Percentiles rank a stretch among this genome's conserved stretches.
These are phyloP conservation scores for Craseonycteris thonglongyai DNA, from an alignment of 2,113 vertebrate species.

Conservation along the genomic window DNA sequence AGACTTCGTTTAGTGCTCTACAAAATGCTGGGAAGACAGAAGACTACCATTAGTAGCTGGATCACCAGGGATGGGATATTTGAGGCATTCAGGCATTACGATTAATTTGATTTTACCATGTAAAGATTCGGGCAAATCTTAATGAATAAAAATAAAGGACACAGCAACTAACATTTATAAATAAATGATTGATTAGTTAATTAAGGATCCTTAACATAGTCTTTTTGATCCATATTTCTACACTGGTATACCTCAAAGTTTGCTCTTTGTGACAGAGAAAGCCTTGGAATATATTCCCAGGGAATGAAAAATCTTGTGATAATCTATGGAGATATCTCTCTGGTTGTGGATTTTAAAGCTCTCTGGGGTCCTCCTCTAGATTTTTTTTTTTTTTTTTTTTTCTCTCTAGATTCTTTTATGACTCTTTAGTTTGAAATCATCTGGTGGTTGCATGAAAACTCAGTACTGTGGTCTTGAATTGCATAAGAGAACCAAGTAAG, in stretches of 20 bases:
- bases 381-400: too few relatives aligned
- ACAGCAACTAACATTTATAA: too few relatives aligned
- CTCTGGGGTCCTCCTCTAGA: not conserved
- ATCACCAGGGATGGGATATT: not conserved
- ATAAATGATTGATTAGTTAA: too few relatives aligned
- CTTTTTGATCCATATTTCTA: not conserved
- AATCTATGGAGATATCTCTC: not conserved
- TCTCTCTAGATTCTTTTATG: not conserved
- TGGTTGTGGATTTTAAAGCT: not conserved
- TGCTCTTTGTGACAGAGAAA: conserved; percentile 37
- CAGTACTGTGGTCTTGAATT: not conserved
- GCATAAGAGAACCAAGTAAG: not conserved
- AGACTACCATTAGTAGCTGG: not conserved
- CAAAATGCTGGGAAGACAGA: not conserved
- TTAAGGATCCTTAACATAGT: not conserved
- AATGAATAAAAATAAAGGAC: conserved; percentile 12
- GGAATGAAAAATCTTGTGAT: not conserved
- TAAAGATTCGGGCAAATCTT: not conserved
- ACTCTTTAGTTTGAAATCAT: not conserved
- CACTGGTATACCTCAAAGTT: not conserved
- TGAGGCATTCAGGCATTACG: not conserved
- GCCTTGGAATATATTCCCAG: conserved; percentile 6
- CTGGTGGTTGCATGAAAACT: not conserved
- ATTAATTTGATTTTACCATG: conserved; percentile 21
- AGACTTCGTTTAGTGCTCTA: not conserved